These are phyloP conservation scores for Zapus hudsonius DNA, from an alignment of 2,113 vertebrate species.

Conservation along the genomic window DNA sequence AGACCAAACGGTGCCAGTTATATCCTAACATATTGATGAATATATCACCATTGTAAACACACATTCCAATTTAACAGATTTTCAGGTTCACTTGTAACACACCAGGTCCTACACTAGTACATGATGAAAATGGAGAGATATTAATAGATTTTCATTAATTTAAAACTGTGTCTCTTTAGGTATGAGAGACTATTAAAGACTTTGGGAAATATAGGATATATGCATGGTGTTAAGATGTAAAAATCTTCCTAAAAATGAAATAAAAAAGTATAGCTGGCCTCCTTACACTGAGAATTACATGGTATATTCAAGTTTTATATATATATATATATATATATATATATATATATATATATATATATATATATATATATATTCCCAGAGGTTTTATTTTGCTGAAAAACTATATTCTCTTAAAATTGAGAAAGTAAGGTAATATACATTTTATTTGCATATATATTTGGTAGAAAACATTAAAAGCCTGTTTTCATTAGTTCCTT, in stretches of 20 bases:
- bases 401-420: constrained; percentile 39
- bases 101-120: background rate
- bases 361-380: background rate
- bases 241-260: background rate
- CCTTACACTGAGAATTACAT: background rate
- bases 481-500: constrained; percentile 33
- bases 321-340: background rate
- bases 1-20: background rate
- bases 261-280: background rate
- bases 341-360: background rate
- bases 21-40: background rate
- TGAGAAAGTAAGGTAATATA: constrained; percentile 40
- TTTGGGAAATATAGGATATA: background rate
- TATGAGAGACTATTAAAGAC: background rate
- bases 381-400: constrained; percentile 16
- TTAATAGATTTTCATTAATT: background rate
- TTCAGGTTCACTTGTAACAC: background rate
- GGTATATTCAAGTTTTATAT: background rate
- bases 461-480: constrained; percentile 39
- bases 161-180: background rate
- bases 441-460: constrained; percentile 43
- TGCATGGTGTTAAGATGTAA: background rate
- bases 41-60: background rate
- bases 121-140: background rate
- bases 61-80: background rate